Percentiles rank a stretch among this genome's conserved stretches.
Conservation (phyloP, 1,140 invertebrate species). For the Andrena cerasifolii region DNA sequence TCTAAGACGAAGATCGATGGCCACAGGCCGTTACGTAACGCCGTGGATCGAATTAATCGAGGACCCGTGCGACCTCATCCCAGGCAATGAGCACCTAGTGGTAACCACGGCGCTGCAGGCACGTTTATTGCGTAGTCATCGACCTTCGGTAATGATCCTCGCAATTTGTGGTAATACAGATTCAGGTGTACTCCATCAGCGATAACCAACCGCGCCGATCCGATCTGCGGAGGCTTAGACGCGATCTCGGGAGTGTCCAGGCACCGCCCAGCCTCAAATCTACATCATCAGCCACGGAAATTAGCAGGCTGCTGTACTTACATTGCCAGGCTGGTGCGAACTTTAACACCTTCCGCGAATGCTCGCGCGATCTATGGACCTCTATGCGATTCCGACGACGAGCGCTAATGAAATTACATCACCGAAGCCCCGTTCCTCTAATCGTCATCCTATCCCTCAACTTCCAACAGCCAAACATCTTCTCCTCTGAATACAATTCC, state of each 20-base stretch:
- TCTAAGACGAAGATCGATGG: conserved; percentile 15
- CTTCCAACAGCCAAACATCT: too few relatives aligned
- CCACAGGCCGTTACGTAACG: conserved; percentile 55
- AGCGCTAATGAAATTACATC: too few relatives aligned
- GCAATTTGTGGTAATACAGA: conserved; percentile 63
- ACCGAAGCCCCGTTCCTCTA: too few relatives aligned
- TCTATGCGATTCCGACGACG: too few relatives aligned
- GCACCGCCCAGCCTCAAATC: background rate
- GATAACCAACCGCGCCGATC: conserved; percentile 33
- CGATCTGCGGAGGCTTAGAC: background rate
- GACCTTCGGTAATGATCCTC: conserved; percentile 72
- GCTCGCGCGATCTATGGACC: too few relatives aligned
- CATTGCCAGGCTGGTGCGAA: background rate
- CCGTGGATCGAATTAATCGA: conserved; percentile 55
- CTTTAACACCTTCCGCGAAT: background rate
- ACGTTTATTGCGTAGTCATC: conserved; percentile 57
- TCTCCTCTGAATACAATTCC: too few relatives aligned
- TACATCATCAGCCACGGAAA: background rate
- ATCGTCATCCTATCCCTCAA: too few relatives aligned
- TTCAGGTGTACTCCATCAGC: background rate
- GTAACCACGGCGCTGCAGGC: conserved; percentile 18
- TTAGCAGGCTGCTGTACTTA: background rate
- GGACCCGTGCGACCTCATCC: conserved; percentile 51
- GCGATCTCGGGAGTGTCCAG: background rate
- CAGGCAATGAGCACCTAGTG: conserved; percentile 24